A percentile compares a stretch with the other conserved stretches of the same genome.
Evolutionary conservation across 2,797 vertebrate genomes (phyloP).

Genomic region (Glyptemys insculpta): DNA sequence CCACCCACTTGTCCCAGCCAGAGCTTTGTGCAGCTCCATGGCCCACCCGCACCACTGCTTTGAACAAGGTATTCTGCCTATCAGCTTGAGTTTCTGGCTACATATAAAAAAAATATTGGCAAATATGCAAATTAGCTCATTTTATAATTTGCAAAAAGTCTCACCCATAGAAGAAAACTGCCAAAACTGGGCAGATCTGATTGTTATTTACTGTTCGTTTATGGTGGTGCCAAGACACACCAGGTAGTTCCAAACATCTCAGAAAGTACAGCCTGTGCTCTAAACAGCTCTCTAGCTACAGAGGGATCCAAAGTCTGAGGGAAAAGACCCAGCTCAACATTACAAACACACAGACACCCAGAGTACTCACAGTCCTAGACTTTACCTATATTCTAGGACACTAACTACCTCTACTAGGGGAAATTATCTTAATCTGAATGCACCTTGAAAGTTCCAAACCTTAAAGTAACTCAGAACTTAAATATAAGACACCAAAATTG

Average conservation of each 20-base stretch:
- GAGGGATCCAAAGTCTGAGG: background rate
- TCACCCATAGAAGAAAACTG: background rate
- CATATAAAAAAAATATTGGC: background rate
- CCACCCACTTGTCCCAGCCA: background rate
- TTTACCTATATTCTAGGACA: background rate
- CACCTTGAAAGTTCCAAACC: background rate
- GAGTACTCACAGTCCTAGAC: background rate
- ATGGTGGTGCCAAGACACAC: background rate
- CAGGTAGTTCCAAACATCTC: background rate
- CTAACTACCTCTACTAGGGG: background rate
- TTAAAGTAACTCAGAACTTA: background rate
- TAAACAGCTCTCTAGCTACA: background rate
- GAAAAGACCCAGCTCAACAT: background rate
- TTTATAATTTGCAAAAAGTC: background rate
- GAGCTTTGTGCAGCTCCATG: background rate
- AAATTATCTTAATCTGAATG: background rate
- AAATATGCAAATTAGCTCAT: background rate
- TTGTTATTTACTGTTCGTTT: background rate
- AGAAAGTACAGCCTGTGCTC: background rate
- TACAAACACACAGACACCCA: background rate
- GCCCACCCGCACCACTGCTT: background rate
- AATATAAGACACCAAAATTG: background rate
- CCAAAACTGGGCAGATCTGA: background rate
- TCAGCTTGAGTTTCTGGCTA: background rate
- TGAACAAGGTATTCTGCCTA: background rate